Evolutionary conservation across 2,888 invertebrate species (phyloP).

Genomic region (Orthonevra nobilis): DNA sequence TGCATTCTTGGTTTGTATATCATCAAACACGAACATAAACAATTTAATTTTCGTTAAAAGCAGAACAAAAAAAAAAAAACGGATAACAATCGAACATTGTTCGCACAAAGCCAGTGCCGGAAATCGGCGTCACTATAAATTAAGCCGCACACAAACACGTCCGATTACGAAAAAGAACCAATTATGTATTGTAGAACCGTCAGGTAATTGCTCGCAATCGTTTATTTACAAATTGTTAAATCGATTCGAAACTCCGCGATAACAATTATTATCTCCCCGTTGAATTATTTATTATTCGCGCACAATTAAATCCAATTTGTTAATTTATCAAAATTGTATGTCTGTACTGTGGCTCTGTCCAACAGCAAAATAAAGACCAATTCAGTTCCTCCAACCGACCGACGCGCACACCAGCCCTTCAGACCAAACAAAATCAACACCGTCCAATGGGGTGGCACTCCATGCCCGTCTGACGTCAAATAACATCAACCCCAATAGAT

Average conservation of each 20-base stretch:
- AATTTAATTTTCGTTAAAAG: no score
- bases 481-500: background rate
- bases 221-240: slow-evolving; percentile 70
- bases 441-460: no score
- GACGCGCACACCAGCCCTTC: background rate
- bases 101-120: no score
- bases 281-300: slow-evolving; percentile 69
- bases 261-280: slow-evolving; percentile 68
- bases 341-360: slow-evolving; percentile 11
- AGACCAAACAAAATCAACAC: slow-evolving; percentile 34
- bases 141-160: slow-evolving; percentile 56
- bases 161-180: slow-evolving; percentile 59
- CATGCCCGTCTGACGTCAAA: background rate
- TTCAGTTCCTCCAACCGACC: no score
- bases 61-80: background rate
- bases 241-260: slow-evolving; percentile 68
- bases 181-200: slow-evolving; percentile 65
- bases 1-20: no score
- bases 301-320: slow-evolving; percentile 71
- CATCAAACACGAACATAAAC: slow-evolving; percentile 18
- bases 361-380: slow-evolving; percentile 6
- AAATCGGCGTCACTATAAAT: slow-evolving; percentile 43
- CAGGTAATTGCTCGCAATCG: slow-evolving; percentile 68
- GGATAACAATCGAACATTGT: slow-evolving; percentile 15
- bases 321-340: slow-evolving; percentile 67